Conservation (phyloP, 1,140 invertebrate genomes). For the Drosophila virilis region DNA sequence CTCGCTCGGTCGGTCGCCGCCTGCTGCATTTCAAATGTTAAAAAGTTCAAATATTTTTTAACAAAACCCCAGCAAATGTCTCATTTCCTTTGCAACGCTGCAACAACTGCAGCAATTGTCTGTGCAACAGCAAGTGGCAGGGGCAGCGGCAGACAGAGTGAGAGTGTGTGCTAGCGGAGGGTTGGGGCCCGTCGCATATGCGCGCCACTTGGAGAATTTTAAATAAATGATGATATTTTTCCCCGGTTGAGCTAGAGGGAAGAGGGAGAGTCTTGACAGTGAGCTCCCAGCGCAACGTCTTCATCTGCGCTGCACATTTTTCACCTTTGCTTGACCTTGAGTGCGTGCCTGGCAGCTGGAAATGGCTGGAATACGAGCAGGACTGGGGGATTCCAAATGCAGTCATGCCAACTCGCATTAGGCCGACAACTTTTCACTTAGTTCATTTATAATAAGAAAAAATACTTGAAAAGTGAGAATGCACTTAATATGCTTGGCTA, state of each 20-base stretch:
- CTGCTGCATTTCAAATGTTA: constrained; percentile 80
- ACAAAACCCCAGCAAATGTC: constrained; percentile 70
- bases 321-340: constrained; percentile 77
- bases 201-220: constrained; percentile 57
- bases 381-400: constrained; percentile 17
- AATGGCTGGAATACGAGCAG: constrained; percentile 3
- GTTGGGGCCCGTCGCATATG: constrained; percentile 40
- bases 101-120: constrained; percentile 69
- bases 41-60: constrained; percentile 78
- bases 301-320: constrained; percentile 68
- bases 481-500: constrained; percentile 2
- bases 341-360: constrained; percentile 59
- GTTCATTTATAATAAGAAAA: constrained; percentile 50
- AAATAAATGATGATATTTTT: constrained; percentile 66
- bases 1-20: constrained; percentile 19
- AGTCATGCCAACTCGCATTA: constrained; percentile 44
- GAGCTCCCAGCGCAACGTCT: constrained; percentile 29
- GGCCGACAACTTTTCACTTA: constrained; percentile 55
- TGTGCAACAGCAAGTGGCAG: constrained; percentile 31
- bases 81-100: constrained; percentile 65
- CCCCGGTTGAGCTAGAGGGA: constrained; percentile 28
- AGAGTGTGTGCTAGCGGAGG: neutral
- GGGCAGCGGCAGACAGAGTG: neutral
- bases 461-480: neutral
- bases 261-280: constrained; percentile 12